Evolutionary conservation across 2,113 vertebrate genomes (phyloP).

Genomic region (Typhlomys cinereus): DNA sequence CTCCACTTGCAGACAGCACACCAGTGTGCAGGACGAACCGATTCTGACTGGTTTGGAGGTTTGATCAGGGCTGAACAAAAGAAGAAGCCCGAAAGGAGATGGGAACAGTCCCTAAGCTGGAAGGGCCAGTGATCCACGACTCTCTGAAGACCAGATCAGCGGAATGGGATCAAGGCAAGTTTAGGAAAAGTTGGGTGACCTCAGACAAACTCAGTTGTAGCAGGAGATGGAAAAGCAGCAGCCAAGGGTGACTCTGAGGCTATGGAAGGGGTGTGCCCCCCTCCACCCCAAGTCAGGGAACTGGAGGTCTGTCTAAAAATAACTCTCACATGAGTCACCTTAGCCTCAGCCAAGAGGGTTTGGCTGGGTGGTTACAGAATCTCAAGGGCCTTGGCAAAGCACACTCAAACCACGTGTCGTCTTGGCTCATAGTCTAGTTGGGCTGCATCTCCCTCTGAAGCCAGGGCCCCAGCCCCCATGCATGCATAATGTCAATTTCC

Average conservation of each 20-base stretch:
- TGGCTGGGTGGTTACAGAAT: constrained; percentile 52
- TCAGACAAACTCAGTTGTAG: background rate
- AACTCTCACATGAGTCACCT: constrained; percentile 50
- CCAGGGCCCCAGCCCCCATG: background rate
- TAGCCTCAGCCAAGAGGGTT: constrained; percentile 49
- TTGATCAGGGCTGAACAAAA: background rate
- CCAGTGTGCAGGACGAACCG: accelerated
- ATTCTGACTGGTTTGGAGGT: background rate
- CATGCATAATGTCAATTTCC: background rate
- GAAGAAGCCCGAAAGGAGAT: background rate
- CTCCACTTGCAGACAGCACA: background rate
- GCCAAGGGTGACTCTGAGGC: background rate
- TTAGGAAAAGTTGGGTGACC: background rate
- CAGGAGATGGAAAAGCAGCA: background rate
- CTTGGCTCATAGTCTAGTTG: constrained; percentile 18
- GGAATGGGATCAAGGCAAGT: background rate
- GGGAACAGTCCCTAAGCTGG: background rate
- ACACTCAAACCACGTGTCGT: constrained; percentile 25
- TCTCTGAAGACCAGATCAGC: background rate
- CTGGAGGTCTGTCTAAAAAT: constrained; percentile 57
- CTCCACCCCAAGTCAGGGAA: background rate
- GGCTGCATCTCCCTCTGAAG: background rate
- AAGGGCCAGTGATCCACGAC: background rate
- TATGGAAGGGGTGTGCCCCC: background rate
- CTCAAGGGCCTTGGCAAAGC: constrained; percentile 48